Base-by-base conservation (phyloP, 2,797 vertebrate genomes). In the Tachyglossus aculeatus region DNA sequence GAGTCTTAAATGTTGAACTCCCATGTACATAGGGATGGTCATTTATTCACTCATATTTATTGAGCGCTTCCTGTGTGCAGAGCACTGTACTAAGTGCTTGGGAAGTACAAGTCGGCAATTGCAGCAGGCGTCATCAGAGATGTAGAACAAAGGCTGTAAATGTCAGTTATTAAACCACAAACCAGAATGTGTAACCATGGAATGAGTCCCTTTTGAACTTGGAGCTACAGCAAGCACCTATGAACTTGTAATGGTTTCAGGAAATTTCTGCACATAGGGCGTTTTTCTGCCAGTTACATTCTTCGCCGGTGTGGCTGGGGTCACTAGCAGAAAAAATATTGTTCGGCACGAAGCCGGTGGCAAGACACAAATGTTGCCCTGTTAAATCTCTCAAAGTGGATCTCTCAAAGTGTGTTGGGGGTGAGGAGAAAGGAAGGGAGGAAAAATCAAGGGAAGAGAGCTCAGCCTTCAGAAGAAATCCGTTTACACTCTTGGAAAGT, bases 381-480 rank as follows among this genome's bases (percentile, higher is more conserved):
- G 2, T 31, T 27, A 52, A 56, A 21, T 6, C 36, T n/a, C n/a
- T n/a, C n/a, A n/a, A 39, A 31, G 27, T 7, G 18, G 34, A 16
- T 22, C 11, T 72, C 51, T 62, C 32, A 55, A 77, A 75, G 9
- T n/a, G n/a, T n/a, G n/a, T n/a, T n/a, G n/a, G n/a, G n/a, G n/a
- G n/a, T n/a, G n/a, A 3, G 56, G 60, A 67, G 3, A 5, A 22
- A 5, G 8, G 25, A 3, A 9, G 5, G 15, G 3, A 1, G 4
- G 2, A 2, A 19, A 8, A 16, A n/a, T 43, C 25, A 32, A 7
- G 7, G 16, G 40, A 68, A 63, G 6, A 79, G 66, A 68, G 16
- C 12, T 19, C 41, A 51, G 10, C 29, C 81, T 84, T 80, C 16
- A 63, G 71, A 45, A 8, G 44, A 66, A 40, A 33, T 45, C 69